Evolutionary conservation across 2,797 vertebrate genomes (phyloP).

Genomic region (Alauda arvensis): DNA sequence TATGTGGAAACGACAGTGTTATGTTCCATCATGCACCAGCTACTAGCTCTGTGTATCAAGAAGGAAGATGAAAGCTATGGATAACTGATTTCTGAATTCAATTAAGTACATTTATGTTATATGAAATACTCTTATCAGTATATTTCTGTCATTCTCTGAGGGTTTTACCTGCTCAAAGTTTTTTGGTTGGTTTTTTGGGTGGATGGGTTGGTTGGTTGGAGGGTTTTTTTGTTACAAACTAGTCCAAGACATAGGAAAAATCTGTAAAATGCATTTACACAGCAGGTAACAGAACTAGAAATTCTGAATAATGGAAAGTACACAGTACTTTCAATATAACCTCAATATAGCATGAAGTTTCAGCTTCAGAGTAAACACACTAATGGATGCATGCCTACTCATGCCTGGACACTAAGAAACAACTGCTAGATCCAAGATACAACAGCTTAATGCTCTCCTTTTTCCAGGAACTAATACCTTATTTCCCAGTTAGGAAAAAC

Average conservation of each 20-base stretch:
- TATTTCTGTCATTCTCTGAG: not conserved
- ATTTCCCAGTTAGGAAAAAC: not conserved
- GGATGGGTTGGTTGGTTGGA: no score
- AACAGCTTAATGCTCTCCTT: slow-evolving; percentile 30
- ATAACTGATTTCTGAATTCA: not conserved
- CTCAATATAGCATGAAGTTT: not conserved
- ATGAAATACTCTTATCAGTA: not conserved
- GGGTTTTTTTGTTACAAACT: not conserved
- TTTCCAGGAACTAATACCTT: slow-evolving; percentile 35
- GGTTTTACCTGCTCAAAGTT: not conserved
- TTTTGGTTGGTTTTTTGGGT: not conserved
- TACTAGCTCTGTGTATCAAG: not conserved
- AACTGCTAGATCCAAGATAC: not conserved
- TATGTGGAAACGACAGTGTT: not conserved
- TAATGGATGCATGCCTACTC: not conserved
- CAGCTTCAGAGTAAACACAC: not conserved
- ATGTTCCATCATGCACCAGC: not conserved
- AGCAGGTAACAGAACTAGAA: not conserved
- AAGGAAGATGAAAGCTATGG: not conserved
- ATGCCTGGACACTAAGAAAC: not conserved
- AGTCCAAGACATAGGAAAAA: not conserved
- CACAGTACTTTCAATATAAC: not conserved
- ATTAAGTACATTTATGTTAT: not conserved
- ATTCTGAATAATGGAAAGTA: not conserved
- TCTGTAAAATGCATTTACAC: not conserved